Evolutionary conservation across 2,113 vertebrate genomes (phyloP), one percentile per base, ranked within the genome.

Genomic region (Eulemur macaco): DNA sequence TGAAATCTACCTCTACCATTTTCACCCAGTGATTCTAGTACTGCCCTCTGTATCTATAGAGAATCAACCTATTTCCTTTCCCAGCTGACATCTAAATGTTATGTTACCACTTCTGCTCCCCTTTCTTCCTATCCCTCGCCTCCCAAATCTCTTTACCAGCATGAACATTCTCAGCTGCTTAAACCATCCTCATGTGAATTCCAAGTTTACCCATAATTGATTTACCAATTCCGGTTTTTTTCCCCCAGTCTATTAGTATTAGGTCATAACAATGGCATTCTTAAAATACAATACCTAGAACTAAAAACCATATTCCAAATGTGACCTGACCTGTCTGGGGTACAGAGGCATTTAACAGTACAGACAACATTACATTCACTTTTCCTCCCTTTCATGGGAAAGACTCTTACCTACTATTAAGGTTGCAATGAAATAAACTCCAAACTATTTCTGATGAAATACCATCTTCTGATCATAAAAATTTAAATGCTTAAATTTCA

Each of bases 401-500:
- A 90, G 31, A 60, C 34, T 58, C 5, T 58, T 88, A 74, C 52
- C 50, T 88, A 74, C 52, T 68, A 77, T n/a, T 68, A 82, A 83
- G 47, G 34, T 11, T 56, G 29, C 17, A 87, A 74, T 52, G 54
- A 87, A 95, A 64, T 56, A 76, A 83, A 90, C 31, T 50, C 25
- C 23, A 27, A 76, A 84, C 10, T 56, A 83, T 83, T 89, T 54
- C 2, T 83, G n/a, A 84, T 14, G 76, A 27, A 60, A 4, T 83
- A 39, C 34, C 77, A 68, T 47, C 20, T 84, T 56, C 60, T 47
- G 15, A 47, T 45, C 50, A 86, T 68, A 78, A 90, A 90, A 85
- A 88, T 63, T 63, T 27, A 94, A 94, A 88, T 84, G 60, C 20
- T 78, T 89, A 89, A 69, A 84, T 71, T 84, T 85, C n/a, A 93